Base-by-base conservation (phyloP, 1,140 invertebrate species). In the Drosophila persimilis region DNA sequence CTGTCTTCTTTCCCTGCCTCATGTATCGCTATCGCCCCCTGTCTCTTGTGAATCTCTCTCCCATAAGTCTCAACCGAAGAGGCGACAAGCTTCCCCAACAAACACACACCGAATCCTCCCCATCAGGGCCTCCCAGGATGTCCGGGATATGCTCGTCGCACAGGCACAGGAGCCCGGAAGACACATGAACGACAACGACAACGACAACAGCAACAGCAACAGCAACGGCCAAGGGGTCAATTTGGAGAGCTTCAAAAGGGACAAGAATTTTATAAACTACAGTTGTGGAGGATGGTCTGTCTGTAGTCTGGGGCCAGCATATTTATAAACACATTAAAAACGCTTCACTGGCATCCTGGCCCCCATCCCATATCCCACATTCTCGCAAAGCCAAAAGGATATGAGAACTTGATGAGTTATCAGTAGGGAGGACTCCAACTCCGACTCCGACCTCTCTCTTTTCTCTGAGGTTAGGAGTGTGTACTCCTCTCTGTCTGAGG, bases 301-400 rank as follows among this genome's bases (percentile, higher is more conserved):
- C 8, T n/a, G 44, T 3, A 22, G 35, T 35, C 41, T 44, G 31
- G 51, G 43, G 48, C 57, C 46, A 51, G 47, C 58, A 62, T 84
- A 66, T 86, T 77, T 80, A 80, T 73, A 80, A 84, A 80, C 72
- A 70, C 73, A 85, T 84, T 85, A 85, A 79, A 69, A 71, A 75
- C 72, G 79, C 75, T 84, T 75, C 57, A 79, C 75, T 72, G 67
- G 35, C 39, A 47, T n/a, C 26, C 6, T 17, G 43, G 15, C 15
- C 31, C 35, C 35, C 35, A 5, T 39, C 9, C 9, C 31, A 35
- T 3, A 35, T 3, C 11, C 35, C 35, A 39, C 35, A 39, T 39
- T 39, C 35, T 11, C 35, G 35, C 35, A 39, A 39, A 39, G 35
- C 35, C 35, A 0, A 39, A 39, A 31, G 65, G 51, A 69, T 69